phyloP scores from a whole-genome alignment of 2,797 vertebrate genomes.

The Girardinus metallicus region DNA sequence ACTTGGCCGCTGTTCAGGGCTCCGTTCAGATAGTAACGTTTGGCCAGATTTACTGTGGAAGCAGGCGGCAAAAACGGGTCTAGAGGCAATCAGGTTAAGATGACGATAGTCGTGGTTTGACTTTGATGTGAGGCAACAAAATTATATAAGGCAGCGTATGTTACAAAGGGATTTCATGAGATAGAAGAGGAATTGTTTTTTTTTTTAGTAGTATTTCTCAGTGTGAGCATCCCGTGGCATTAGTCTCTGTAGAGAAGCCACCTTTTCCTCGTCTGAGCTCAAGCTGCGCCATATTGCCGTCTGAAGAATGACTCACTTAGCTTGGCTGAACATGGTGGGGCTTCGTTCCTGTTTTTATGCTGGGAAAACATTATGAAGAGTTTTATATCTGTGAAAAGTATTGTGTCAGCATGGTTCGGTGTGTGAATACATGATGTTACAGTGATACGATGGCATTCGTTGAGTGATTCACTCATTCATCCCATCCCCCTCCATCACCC shows the following conservation, averaged over 20 bases:
- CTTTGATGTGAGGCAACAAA: background rate
- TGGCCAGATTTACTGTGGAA: conserved; percentile 26
- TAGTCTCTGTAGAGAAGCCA: background rate
- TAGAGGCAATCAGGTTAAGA: conserved; percentile 4
- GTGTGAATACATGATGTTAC: conserved; percentile 50
- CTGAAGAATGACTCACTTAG: conserved; percentile 26
- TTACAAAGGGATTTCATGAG: background rate
- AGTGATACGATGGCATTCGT: conserved; percentile 2
- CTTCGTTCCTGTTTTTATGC: conserved; percentile 24
- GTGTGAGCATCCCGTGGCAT: no score
- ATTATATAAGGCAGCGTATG: background rate
- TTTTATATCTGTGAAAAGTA: conserved; percentile 32
- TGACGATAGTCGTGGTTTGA: background rate
- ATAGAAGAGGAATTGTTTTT: background rate
- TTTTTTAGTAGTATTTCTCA: background rate
- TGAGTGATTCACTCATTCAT: conserved; percentile 44
- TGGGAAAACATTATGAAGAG: conserved; percentile 17
- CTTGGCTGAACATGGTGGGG: conserved; percentile 26
- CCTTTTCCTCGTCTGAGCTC: background rate
- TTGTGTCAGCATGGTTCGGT: conserved; percentile 42
- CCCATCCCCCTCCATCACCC: conserved; percentile 1
- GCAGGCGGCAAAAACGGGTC: conserved; percentile 23
- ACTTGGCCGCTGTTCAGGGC: conserved; percentile 27
- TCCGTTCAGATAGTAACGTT: conserved; percentile 34
- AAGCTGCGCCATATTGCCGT: conserved; percentile 45